Base-by-base conservation (phyloP, 92 coral and sea anemone genomes). In the Galaxea fascicularis region DNA sequence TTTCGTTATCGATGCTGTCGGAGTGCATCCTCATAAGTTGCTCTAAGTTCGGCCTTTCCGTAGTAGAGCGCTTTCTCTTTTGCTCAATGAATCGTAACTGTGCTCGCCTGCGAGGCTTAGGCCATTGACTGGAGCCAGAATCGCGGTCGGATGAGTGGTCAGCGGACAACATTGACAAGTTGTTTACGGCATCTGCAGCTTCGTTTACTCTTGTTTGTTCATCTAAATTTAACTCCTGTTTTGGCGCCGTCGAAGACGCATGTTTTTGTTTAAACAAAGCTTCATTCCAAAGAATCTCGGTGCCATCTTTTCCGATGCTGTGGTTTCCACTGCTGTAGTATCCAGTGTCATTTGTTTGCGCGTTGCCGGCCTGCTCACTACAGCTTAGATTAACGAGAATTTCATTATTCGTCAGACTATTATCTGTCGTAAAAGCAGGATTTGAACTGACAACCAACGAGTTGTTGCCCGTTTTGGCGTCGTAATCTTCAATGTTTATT, bases 61-160 rank as follows among this genome's bases (percentile, higher is more conserved):
- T 79, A 10, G 86, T 49, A n/a, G 79, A 70, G 20, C 79, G 60
- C 53, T 60, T 86, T 57, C 85, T 66, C 79, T 64, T 80, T 46
- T 71, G 73, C 14, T 86, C 79, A 1, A 79, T 8, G n/a, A 71
- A 24, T 56, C 78, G 46, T 1, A 30, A 67, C 52, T 70, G 77
- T 25, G 86, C 86, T 16, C 86, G 68, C 71, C 78, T 82, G 45
- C 44, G 20, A 27, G 86, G 69, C 16, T 41, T 27, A 9, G 49
- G 51, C 52, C 22, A 58, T 18, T 1, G 74, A 66, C 49, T 82
- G 24, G 78, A 54, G 4, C 31, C 62, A 27, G 66, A 71, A 54
- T 81, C 76, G 77, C 57, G 39, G 70, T 47, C 74, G 3, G 14
- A 46, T 4, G 44, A n/a, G n/a, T 10, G 73, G 74, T 66, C 84